Conservation (phyloP, 2,113 vertebrate genomes). For the Bos taurus region DNA sequence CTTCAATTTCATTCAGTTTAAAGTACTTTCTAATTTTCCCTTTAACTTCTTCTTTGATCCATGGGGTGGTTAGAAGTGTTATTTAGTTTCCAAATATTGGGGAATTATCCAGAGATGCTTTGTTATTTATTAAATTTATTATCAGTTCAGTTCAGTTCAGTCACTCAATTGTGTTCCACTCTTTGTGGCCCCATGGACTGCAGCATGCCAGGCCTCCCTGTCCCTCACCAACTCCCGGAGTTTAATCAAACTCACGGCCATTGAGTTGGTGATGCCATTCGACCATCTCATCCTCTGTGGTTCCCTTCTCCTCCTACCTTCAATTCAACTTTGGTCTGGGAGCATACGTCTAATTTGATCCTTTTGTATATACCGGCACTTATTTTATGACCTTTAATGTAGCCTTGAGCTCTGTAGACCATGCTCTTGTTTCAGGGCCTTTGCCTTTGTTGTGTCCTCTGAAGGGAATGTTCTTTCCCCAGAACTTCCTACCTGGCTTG, state of each 20-base stretch:
- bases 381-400: not conserved
- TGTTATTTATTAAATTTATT: not conserved
- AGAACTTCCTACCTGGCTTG: not conserved
- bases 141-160: not conserved
- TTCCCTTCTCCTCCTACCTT: not conserved
- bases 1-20: conserved; percentile 14
- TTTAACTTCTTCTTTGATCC: not conserved
- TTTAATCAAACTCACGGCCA: not conserved
- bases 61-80: not conserved
- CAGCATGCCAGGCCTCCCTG: not conserved
- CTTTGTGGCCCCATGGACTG: not conserved
- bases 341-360: not conserved
- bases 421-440: not conserved
- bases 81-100: not conserved
- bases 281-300: not conserved
- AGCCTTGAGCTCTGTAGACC: not conserved
- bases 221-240: not conserved
- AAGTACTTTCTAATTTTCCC: not conserved
- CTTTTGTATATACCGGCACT: not conserved
- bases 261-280: not conserved
- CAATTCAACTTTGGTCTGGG: not conserved
- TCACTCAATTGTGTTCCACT: not conserved
- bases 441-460: not conserved
- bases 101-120: not conserved
- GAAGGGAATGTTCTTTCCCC: not conserved